Percentiles rank a stretch among this genome's conserved stretches.
phyloP scores from a whole-genome alignment of 2,797 vertebrate species.

The Protosalanx chinensis region DNA sequence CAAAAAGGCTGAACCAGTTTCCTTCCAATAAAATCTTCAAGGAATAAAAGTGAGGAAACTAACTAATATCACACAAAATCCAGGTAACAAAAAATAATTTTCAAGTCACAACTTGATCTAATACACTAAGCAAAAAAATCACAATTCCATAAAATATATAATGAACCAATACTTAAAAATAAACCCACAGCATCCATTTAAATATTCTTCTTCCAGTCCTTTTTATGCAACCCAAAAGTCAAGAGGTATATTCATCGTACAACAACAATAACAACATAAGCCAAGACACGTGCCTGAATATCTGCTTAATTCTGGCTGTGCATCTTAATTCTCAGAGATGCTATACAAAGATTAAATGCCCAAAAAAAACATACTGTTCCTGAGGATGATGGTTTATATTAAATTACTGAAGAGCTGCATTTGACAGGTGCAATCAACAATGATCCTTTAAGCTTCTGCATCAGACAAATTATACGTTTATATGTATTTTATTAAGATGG shows the following conservation, averaged over 20 bases:
- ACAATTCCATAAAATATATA: too few relatives aligned
- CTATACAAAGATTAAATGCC: constrained; percentile 12
- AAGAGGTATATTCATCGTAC: not conserved
- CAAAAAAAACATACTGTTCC: not conserved
- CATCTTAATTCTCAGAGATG: constrained; percentile 1
- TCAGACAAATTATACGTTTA: constrained; percentile 16
- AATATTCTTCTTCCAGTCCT: too few relatives aligned
- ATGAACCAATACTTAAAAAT: too few relatives aligned
- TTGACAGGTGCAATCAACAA: constrained; percentile 2
- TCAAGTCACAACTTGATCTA: too few relatives aligned
- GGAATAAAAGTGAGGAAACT: too few relatives aligned
- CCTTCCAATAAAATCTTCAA: too few relatives aligned
- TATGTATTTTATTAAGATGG: constrained; percentile 8
- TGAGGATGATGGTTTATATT: not conserved
- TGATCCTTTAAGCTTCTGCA: constrained; percentile 11
- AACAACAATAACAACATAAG: constrained; percentile 12
- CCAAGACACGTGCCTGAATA: constrained; percentile 4
- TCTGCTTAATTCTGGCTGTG: constrained; percentile 2
- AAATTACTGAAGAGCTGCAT: constrained; percentile 14
- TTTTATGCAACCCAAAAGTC: not conserved
- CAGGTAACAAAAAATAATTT: too few relatives aligned
- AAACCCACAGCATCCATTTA: too few relatives aligned
- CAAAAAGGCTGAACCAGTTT: too few relatives aligned
- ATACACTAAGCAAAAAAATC: too few relatives aligned
- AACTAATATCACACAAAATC: too few relatives aligned